Conservation (phyloP, 2,113 vertebrate species). For the Procavia capensis region DNA sequence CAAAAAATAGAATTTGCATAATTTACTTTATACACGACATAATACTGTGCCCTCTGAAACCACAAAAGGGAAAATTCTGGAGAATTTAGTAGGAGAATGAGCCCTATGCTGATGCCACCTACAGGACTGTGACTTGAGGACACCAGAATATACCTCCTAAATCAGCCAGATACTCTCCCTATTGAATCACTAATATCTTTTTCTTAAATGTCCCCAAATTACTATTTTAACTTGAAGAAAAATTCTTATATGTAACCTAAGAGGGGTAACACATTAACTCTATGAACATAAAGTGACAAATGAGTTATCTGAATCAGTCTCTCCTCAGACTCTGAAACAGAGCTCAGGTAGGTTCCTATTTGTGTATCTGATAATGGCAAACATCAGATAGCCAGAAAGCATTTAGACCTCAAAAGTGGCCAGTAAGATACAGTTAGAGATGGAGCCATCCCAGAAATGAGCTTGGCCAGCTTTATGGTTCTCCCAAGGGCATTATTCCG, state of each 20-base stretch:
- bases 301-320: background rate
- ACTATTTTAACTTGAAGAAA: constrained; percentile 2
- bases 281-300: constrained; percentile 3
- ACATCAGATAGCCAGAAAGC: background rate
- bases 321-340: background rate
- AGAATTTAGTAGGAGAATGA: background rate
- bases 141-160: background rate
- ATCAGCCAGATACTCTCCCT: background rate
- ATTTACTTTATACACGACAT: background rate
- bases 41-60: background rate
- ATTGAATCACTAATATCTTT: background rate
- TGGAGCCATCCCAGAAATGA: background rate
- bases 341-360: background rate
- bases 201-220: background rate
- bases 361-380: background rate
- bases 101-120: background rate
- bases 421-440: background rate
- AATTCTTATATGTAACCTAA: background rate
- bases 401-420: background rate
- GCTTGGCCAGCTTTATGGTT: background rate
- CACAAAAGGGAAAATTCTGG: background rate
- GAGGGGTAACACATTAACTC: background rate
- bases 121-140: background rate
- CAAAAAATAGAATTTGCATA: background rate
- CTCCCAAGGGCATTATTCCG: background rate